These are phyloP conservation scores for Notarius quadriscutis DNA, from an alignment of 2,113 vertebrate genomes.

Conservation along the genomic window DNA sequence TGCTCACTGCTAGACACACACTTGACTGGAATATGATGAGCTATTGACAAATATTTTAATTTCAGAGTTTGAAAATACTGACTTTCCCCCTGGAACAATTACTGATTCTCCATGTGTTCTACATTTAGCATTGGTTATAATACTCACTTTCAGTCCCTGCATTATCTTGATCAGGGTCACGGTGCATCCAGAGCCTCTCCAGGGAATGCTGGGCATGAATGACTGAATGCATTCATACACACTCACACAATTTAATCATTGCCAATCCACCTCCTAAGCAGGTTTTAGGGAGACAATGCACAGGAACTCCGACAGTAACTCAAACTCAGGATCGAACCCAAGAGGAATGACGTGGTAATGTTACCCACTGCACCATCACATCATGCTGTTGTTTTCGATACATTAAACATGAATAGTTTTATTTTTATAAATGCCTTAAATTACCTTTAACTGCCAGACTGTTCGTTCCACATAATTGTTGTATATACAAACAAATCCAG, in stretches of 20 bases:
- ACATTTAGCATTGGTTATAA: not conserved
- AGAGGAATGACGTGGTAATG: not conserved
- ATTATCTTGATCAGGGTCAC: not conserved
- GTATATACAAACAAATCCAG: not conserved
- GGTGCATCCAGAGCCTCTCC: not conserved
- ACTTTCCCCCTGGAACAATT: not conserved
- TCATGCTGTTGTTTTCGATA: not conserved
- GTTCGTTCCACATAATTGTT: not conserved
- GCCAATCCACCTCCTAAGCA: not conserved
- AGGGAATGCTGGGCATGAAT: not conserved
- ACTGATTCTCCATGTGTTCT: not conserved
- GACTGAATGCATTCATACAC: not conserved
- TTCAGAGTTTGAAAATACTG: not conserved
- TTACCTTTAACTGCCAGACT: not conserved
- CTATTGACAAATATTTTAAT: no score
- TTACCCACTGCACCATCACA: not conserved
- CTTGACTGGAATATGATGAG: not conserved
- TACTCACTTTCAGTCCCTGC: not conserved
- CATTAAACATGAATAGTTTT: not conserved
- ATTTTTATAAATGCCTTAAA: not conserved
- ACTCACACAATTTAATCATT: not conserved
- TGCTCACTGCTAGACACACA: not conserved
- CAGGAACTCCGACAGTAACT: not conserved
- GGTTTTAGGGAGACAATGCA: not conserved
- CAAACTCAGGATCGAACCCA: not conserved